Conservation (phyloP, 2,797 vertebrate genomes). For the Sebastes ruberrimus region DNA sequence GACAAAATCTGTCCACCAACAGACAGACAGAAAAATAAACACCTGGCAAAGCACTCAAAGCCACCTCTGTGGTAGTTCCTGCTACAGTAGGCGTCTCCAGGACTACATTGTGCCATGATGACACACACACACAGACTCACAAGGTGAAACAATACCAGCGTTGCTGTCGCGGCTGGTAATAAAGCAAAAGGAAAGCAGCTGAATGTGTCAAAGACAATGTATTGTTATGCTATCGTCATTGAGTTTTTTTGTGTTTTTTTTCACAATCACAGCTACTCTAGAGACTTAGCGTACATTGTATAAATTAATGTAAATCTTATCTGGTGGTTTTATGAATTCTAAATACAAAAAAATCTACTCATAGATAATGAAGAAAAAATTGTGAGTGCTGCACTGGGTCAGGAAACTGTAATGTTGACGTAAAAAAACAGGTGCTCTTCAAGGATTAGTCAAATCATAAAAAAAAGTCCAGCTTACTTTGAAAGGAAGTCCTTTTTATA, state of each 20-base stretch:
- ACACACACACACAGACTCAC: background rate
- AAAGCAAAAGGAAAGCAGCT: background rate
- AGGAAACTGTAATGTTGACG: no score
- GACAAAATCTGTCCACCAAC: accelerated
- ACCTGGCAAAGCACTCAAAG: background rate
- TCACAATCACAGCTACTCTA: background rate
- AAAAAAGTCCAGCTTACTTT: no score
- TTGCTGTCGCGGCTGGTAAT: accelerated
- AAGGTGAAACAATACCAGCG: no score
- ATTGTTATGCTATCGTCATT: background rate
- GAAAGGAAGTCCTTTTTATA: no score
- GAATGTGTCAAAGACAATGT: no score
- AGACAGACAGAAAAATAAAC: background rate
- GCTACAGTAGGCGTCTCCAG: background rate
- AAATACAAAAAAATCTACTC: background rate
- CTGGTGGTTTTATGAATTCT: background rate
- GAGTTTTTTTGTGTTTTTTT: background rate
- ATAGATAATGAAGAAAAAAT: no score
- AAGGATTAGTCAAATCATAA: no score
- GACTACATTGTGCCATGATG: background rate
- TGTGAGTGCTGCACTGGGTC: no score
- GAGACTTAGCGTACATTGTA: background rate
- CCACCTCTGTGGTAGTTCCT: background rate
- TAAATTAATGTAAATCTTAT: background rate
- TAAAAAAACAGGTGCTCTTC: no score